A percentile compares a stretch with the other conserved stretches of the same genome.
Conservation (phyloP, 2,888 invertebrate genomes). For the Dendrolimus houi region DNA sequence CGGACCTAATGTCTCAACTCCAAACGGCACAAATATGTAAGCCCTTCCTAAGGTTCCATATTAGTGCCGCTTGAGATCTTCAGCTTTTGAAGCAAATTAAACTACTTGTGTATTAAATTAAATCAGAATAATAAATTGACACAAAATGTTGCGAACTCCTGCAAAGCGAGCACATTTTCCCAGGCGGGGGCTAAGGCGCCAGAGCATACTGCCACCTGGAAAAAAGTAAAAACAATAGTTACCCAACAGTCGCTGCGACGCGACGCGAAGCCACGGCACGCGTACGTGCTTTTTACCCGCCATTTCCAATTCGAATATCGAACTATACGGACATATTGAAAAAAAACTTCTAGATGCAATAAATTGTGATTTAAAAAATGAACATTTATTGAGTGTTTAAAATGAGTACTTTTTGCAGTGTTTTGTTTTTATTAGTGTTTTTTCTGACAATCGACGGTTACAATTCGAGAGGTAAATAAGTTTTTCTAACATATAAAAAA, state of each 20-base stretch:
- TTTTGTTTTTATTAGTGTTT: neutral
- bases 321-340: neutral
- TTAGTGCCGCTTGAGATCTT: too few species aligned
- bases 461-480: neutral
- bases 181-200: constrained; percentile 65
- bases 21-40: too few species aligned
- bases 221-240: neutral
- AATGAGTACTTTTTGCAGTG: neutral
- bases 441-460: neutral
- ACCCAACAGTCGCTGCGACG: neutral
- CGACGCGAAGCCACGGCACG: neutral
- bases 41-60: too few species aligned
- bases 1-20: too few species aligned
- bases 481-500: too few species aligned
- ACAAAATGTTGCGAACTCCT: constrained; percentile 42
- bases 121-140: too few species aligned
- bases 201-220: constrained; percentile 22
- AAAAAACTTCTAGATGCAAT: neutral
- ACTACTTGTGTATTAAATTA: too few species aligned
- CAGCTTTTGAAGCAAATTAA: too few species aligned
- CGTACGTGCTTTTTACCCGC: neutral
- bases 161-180: constrained; percentile 43
- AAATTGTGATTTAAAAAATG: neutral
- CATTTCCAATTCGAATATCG: neutral
- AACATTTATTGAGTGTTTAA: neutral